These are phyloP conservation scores for Australoheros facetus DNA, from an alignment of 2,797 vertebrate species.

Conservation along the genomic window DNA sequence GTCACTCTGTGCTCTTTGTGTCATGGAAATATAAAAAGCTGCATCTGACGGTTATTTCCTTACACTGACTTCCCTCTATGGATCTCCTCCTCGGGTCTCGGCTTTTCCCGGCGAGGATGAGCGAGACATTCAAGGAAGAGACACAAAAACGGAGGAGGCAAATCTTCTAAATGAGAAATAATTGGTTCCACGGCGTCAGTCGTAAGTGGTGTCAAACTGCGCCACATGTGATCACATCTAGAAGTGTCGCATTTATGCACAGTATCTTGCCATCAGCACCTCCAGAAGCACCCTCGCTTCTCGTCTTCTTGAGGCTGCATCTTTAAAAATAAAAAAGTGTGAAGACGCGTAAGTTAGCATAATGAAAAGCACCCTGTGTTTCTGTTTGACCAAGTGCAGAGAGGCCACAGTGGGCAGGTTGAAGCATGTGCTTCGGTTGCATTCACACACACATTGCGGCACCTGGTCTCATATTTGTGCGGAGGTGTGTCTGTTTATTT, in stretches of 20 bases:
- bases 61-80: not conserved
- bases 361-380: no score
- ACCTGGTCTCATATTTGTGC: not conserved
- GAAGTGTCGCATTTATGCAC: not conserved
- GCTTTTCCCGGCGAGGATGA: not conserved
- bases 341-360: not conserved
- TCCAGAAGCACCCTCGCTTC: not conserved
- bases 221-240: not conserved
- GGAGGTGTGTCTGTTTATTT: rapidly evolving
- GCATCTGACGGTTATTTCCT: not conserved
- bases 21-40: not conserved
- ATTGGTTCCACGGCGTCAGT: not conserved
- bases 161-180: not conserved
- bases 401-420: no score
- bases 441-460: no score
- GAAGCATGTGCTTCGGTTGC: no score
- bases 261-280: not conserved
- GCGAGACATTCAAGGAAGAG: not conserved
- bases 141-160: not conserved
- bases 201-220: not conserved
- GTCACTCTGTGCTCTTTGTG: not conserved
- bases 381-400: no score
- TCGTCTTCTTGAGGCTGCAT: not conserved
- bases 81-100: not conserved
- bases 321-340: not conserved